Conservation (phyloP, 1,140 invertebrate genomes). For the Heliconius nattereri region DNA sequence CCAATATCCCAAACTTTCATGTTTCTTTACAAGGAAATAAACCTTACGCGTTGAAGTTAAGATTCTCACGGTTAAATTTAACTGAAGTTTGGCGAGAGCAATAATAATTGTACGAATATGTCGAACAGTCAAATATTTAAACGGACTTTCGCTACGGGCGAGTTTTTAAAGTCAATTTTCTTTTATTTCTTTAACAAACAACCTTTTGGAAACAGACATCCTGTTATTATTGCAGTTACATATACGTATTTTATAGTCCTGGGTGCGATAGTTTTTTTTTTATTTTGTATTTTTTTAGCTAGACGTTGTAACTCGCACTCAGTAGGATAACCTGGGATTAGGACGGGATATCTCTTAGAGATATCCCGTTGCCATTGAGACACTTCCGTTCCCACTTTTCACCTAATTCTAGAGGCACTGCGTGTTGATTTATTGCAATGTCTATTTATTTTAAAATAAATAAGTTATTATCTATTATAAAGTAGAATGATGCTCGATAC, state of each 20-base stretch:
- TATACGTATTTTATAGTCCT: conserved; percentile 2
- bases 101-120: conserved; percentile 67
- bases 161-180: conserved; percentile 43
- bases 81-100: conserved; percentile 38
- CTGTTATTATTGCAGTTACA: conserved; percentile 14
- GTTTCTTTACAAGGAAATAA: not conserved
- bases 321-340: too few relatives aligned
- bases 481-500: too few relatives aligned
- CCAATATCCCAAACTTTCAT: conserved; percentile 25
- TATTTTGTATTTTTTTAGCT: not conserved
- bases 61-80: not conserved
- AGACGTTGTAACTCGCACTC: too few relatives aligned
- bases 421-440: too few relatives aligned
- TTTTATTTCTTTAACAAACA: conserved; percentile 47
- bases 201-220: conserved; percentile 33
- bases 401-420: too few relatives aligned
- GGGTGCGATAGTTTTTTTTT: not conserved
- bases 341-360: too few relatives aligned
- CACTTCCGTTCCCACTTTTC: too few relatives aligned
- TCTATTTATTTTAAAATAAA: too few relatives aligned
- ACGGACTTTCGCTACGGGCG: conserved; percentile 54
- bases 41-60: not conserved
- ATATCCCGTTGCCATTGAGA: too few relatives aligned
- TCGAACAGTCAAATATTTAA: conserved; percentile 70
- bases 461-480: too few relatives aligned